Evolutionary conservation across 2,113 vertebrate species (phyloP), one percentile per base, ranked within the genome.

Genomic region (Phycodurus eques): DNA sequence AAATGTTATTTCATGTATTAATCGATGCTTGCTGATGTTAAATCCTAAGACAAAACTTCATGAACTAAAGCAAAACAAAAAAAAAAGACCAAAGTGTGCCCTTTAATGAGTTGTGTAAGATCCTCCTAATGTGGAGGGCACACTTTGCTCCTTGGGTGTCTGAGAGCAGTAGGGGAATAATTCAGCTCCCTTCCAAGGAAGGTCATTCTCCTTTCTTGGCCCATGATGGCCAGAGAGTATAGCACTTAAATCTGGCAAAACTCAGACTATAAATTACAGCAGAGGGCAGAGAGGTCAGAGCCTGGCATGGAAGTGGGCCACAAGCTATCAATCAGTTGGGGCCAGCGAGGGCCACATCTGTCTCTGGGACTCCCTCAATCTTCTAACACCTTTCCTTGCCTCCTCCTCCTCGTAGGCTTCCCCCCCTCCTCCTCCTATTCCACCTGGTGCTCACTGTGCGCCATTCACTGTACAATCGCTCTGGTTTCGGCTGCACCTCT

Each of bases 271-370:
- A 92, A 93, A 92, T 93, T 93, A 92, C 87, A 87, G 88, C 91
- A 93, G 87, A 93, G 92, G 92, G 93, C 91, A 88, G 88, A 85
- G 78, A 82, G 92, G 93, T 93, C 92, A 92, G 83, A 89, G 86
- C 85, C 83, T 85, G 81, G 83, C 73, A 88, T 92, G 93, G 91
- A 92, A 89, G 68, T 79, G 74, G 83, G 93, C 92, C 93, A 93
- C 86, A 78, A 86, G 84, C 86, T 83, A 93, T 93, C 92, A 91
- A 92, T 93, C 92, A 90, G 88, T 78, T 13, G 73, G 77, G 88
- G 83, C 85, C 77, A 77, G 85, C 46, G 86, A 90, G 85, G 85
- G 85, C 85, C 88, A 92, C 91, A 92, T 92, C 92, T 92, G 91
- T 93, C 92, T 88, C 87, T 86, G 91, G 88, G 90, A 91, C 87